Conservation (phyloP, 2,797 vertebrate genomes). For the Pipistrellus pipistrellus region DNA sequence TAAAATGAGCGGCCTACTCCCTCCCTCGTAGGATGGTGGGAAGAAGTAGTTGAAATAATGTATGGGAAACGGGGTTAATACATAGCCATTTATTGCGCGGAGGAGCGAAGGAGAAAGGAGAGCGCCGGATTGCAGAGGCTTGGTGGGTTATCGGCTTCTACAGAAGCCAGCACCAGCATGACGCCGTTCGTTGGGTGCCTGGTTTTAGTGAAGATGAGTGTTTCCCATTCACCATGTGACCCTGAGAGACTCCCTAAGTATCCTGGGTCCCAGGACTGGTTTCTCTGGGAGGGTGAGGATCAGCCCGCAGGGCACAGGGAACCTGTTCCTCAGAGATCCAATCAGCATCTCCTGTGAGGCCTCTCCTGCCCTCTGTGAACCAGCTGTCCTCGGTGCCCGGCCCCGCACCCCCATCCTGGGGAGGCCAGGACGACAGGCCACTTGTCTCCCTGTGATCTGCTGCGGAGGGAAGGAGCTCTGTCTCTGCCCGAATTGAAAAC, state of each 20-base stretch:
- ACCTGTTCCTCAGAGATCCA: constrained; percentile 53
- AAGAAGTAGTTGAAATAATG: constrained; percentile 51
- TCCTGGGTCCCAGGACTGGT: constrained; percentile 47
- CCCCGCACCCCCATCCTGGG: background rate
- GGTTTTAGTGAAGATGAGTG: constrained; percentile 14
- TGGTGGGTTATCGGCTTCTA: constrained; percentile 56
- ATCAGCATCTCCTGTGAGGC: constrained; percentile 31
- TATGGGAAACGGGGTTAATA: constrained; percentile 28
- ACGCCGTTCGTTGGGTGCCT: background rate
- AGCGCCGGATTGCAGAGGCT: constrained; percentile 15
- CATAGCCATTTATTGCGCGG: constrained; percentile 56
- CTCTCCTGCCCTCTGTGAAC: constrained; percentile 48
- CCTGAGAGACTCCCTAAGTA: background rate
- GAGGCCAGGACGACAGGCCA: constrained; percentile 74
- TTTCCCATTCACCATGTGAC: background rate
- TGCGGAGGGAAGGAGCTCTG: constrained; percentile 17
- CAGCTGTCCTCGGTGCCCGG: constrained; percentile 43
- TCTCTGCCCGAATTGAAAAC: constrained; percentile 73
- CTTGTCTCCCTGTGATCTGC: constrained; percentile 61
- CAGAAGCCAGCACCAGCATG: background rate
- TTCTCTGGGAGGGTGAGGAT: constrained; percentile 30
- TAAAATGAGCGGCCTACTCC: background rate
- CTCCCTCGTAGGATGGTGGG: background rate
- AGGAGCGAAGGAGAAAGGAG: constrained; percentile 23
- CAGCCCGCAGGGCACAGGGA: background rate